Evolutionary conservation across 2,797 vertebrate species (phyloP).

Genomic region (Phoxinus dragarum): DNA sequence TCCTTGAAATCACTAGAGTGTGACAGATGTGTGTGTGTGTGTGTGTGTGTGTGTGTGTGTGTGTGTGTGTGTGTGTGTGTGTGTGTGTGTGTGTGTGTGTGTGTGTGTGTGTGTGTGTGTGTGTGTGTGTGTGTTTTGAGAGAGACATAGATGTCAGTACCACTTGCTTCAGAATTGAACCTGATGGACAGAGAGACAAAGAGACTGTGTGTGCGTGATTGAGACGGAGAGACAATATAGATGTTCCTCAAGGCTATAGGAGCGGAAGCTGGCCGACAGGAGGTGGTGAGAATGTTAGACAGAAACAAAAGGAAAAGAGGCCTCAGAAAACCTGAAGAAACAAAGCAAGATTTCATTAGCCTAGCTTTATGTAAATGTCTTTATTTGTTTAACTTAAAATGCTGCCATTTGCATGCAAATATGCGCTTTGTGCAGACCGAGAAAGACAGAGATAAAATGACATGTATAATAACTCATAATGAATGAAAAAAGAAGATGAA

Average conservation of each 20-base stretch:
- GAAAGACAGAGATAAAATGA: not conserved
- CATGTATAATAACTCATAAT: not conserved
- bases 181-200: constrained; percentile 57
- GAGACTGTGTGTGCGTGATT: constrained; percentile 41
- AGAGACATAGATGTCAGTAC: constrained; percentile 70
- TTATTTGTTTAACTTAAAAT: constrained; percentile 51
- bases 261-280: constrained; percentile 53
- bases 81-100: constrained; percentile 23
- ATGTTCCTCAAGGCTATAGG: constrained; percentile 44
- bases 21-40: constrained; percentile 35
- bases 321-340: constrained; percentile 19
- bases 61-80: too few species aligned
- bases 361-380: constrained; percentile 54
- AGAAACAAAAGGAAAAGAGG: constrained; percentile 28
- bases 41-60: constrained; percentile 28
- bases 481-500: constrained; percentile 13
- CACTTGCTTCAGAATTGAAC: constrained; percentile 48
- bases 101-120: constrained; percentile 29
- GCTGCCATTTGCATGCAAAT: constrained; percentile 47
- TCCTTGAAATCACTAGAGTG: constrained; percentile 50
- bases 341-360: constrained; percentile 38
- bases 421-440: not conserved
- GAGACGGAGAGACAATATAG: constrained; percentile 56
- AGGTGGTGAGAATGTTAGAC: constrained; percentile 41
- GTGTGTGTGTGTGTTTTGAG: constrained; percentile 5